phyloP scores from a whole-genome alignment of 2,797 vertebrate genomes.

The Malacoctenus gilli region DNA sequence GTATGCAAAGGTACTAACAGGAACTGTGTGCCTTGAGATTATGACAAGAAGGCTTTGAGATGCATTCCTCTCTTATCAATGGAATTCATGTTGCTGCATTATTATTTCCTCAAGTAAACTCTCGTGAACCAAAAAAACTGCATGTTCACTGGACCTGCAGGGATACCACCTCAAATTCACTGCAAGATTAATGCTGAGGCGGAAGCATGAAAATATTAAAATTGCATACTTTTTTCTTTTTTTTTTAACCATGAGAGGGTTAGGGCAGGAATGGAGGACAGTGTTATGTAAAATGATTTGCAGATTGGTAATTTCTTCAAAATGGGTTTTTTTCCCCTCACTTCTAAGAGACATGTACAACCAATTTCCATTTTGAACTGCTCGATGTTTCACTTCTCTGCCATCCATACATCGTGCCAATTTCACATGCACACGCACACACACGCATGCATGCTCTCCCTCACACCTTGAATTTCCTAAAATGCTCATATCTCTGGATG shows the following conservation, averaged over 20 bases:
- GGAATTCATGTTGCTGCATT: not conserved
- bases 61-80: not conserved
- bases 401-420: constrained; percentile 9
- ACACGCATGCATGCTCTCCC: too few relatives aligned
- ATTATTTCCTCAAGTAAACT: not conserved
- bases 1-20: too few relatives aligned
- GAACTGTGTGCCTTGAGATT: too few relatives aligned
- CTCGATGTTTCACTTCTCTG: constrained; percentile 6
- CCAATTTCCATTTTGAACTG: constrained; percentile 10
- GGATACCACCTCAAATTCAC: constrained; percentile 28
- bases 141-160: constrained; percentile 11
- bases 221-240: constrained; percentile 27
- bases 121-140: constrained; percentile 8
- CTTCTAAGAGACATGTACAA: constrained; percentile 21
- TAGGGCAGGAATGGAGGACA: constrained; percentile 18
- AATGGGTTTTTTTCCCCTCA: constrained; percentile 16
- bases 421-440: constrained; percentile 3
- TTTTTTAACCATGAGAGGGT: not conserved
- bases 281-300: constrained; percentile 53
- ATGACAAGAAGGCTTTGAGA: too few relatives aligned
- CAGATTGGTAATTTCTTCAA: constrained; percentile 35
- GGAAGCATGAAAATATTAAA: constrained; percentile 25
- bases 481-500: constrained; percentile 11
- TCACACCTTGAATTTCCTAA: constrained; percentile 6
- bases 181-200: constrained; percentile 28